Base-by-base conservation (phyloP, 2,888 invertebrate species). In the Metalampra italica region DNA sequence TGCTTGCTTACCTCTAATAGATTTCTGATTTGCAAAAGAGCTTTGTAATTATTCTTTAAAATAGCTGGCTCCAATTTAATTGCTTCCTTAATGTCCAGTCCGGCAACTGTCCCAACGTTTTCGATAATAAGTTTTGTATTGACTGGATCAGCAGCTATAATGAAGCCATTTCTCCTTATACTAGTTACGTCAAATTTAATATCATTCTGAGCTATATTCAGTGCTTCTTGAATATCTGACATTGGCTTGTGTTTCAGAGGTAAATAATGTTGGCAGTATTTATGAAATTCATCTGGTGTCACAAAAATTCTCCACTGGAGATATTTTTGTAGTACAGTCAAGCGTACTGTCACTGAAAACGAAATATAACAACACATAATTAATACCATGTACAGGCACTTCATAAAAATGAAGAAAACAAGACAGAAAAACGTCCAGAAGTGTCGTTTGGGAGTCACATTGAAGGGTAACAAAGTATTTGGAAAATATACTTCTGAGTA, bases 41-140 rank as follows among this genome's bases (percentile, higher is more conserved):
- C 75, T 51, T 89, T 87, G 51, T 91, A 90, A 44, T 91, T 83
- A 46, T 91, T 90, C 78, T 91, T 92, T 44, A 93, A 72, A 55
- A 95, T 89, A 55, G 92, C 92, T 9, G 94, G 95, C 60, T 91
- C 90, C 14, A 69, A 71, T 60, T 71, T 81, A 34, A 93, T 84
- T 32, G 90, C 90, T 11, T 90, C 83, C 49, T 79, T 78, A 43
- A 94, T 89, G 56, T 92, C 88, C 1, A 91, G 62, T 0, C 91
- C 92, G 45, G 89, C 91, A 34, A 93, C 70, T 0, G 74, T 76
- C 1, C 80, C 73, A 40, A 93, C 90, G 65, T 91, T 87, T 7
- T 80, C 71, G 2, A 94, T 60, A 37, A 93, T 90, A 11, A 89
- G 77, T 50, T 80, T 81, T 0, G 92, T 83, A 57, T 93, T 91